Evolutionary conservation across 2,888 invertebrate genomes (phyloP), one percentile per base, ranked within the genome.

Genomic region (Gymnosoma rotundatum): DNA sequence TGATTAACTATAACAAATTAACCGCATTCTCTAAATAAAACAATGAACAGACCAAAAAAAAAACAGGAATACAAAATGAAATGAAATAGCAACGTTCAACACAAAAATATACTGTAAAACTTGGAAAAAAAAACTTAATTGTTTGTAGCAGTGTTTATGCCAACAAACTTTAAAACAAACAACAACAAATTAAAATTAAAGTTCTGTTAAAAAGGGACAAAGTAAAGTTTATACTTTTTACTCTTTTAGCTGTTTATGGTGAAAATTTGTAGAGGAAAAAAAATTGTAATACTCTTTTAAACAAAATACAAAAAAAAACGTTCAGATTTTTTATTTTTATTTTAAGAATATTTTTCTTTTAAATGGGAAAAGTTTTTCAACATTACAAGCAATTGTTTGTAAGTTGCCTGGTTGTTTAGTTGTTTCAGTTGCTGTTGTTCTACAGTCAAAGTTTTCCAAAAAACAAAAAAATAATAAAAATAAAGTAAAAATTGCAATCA

Each of bases 291-390:
- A 58, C 64, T 78, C 58, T 58, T 64, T 64, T 58, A 48, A 56
- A 63, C 32, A 32, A 50, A 74, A 50, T 1, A 63, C 32, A 32
- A 42, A 74, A 50, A 60, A 63, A 21, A 60, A 20, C 50, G 42
- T 60, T 76, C 14, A 54, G 25, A 67, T 64, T 74, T 70, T 78
- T 60, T 48, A 5, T 56, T 73, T 66, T 60, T 48, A 8, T 63
- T 73, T 66, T 21, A 32, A 67, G 72, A 83, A 73, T 78, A 69
- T 78, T 78, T 80, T 76, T 79, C 78, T 85, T 86, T 83, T 74
- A 82, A 86, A 87, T 86, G 86, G 86, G 86, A 85, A 87, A 87
- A 87, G 74, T 86, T 87, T 87, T 85, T 64, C 69, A 60, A 73
- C 76, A 61, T 67, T 76, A 73, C 80, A 83, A 84, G 61, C 83